Base-by-base conservation (phyloP, 2,888 invertebrate genomes). In the Meghimatium bilineatum region DNA sequence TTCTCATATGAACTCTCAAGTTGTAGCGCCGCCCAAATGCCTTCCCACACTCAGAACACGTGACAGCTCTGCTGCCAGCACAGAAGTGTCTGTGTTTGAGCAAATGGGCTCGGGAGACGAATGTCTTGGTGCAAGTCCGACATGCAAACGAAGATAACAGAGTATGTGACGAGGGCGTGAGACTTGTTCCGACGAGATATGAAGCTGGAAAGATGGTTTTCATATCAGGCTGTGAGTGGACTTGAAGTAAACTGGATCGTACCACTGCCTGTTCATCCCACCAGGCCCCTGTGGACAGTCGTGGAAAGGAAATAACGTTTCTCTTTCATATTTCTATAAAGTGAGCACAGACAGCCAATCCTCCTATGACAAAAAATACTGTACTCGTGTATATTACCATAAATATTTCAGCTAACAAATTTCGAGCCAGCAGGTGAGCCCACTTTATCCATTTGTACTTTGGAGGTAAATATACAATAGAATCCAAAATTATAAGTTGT, bases 1-100 rank as follows among this genome's bases (percentile, higher is more conserved):
- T 84, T 3, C 84, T 63, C 82, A 83, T 69, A 38, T 86, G 85
- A 26, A 86, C 84, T 71, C 79, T 63, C 56, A 83, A 81, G 78
- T 86, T 86, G 79, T 78, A 86, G 26, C 74, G 72, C 2, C 85
- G 63, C 8, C 83, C 78, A 52, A 86, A 86, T 1, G 82, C 60
- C 32, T 86, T 81, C 23, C 75, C 81, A 60, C 85, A 86, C 38
- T 84, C 78, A 0, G 67, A 34, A 34, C 82, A 82, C 23, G 49
- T 29, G 1, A 80, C 52, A 20, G 67, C 17, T 56, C 29, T 69
- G 66, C 80, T 49, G 23, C 71, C 80, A 17, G 38, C 63, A 52
- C 79, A 79, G 79, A 67, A 69, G 38, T 79, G 79, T 36, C 49
- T 69, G 67, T 79, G 79, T 34, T 79, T 79, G 67, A 79, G 79